Percentiles rank a stretch among this genome's conserved stretches.
phyloP scores from a whole-genome alignment of 2,888 invertebrate genomes.

The Cantharis flavilabris region DNA sequence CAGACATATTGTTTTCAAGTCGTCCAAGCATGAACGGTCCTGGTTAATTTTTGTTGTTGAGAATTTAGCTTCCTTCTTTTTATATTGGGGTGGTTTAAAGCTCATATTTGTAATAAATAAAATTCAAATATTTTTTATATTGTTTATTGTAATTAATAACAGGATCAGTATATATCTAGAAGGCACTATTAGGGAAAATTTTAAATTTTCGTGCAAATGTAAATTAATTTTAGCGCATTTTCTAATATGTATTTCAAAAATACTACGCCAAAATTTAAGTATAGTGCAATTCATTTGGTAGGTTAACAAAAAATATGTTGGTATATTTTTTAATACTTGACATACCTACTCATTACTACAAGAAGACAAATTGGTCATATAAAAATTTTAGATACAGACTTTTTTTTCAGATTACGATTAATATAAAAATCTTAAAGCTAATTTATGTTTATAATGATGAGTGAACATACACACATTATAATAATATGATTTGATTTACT shows the following conservation, averaged over 20 bases:
- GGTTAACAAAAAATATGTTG: constrained; percentile 1
- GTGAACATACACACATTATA: neutral
- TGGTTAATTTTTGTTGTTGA: neutral
- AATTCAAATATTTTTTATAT: neutral
- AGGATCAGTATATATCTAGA: constrained; percentile 25
- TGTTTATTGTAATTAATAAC: constrained; percentile 20
- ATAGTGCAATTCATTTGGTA: constrained; percentile 16
- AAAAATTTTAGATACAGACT: neutral
- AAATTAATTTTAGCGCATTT: constrained; percentile 10
- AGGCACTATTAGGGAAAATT: constrained; percentile 37
- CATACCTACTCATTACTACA: neutral
- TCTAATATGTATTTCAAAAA: constrained; percentile 6
- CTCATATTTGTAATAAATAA: neutral
- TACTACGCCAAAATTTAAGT: constrained; percentile 8
- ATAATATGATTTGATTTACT: neutral
- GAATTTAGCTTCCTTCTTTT: neutral
- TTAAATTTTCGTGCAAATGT: constrained; percentile 23
- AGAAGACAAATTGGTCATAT: neutral
- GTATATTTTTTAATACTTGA: neutral
- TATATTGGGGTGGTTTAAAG: no score
- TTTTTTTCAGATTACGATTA: neutral
- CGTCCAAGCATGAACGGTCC: no score
- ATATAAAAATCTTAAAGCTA: neutral
- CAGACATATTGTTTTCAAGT: no score
- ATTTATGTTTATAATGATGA: neutral